Evolutionary conservation across 2,888 invertebrate genomes (phyloP), one percentile per base, ranked within the genome.

Genomic region (Lycocerus yunnanus): DNA sequence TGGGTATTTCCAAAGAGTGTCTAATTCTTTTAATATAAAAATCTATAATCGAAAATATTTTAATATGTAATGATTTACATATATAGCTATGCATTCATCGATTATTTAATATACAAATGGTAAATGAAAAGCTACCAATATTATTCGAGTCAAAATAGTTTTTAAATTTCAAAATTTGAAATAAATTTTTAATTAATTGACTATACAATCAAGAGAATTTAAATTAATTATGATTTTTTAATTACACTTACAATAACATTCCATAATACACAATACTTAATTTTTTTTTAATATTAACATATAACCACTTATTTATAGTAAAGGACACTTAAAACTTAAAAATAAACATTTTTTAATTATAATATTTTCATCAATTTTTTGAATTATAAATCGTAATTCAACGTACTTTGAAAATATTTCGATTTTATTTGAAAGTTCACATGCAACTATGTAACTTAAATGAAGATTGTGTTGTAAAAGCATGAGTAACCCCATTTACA

Each of bases 401-500:
- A 63, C n/a, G 16, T 63, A n/a, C 20, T 63, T 63, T 18, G 13
- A 20, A 63, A 63, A 63, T 63, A 18, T 63, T 63, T n/a, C 61
- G 61, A 13, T 18, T 15, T 13, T 15, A 18, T 60, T 15, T 63
- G 15, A 63, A 63, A 63, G 16, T 63, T 63, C 13, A 18, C 18
- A 63, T 63, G 61, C 16, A 63, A 63, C 18, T 68, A 24, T 58
- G 18, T 67, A 67, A 15, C 63, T 63, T 18, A 61, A 21, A 71
- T 67, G 66, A 68, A 43, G 66, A 27, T 43, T 24, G 20, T 59
- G 58, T 67, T 20, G 58, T 60, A 20, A 72, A 72, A 72, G 63
- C 75, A 72, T 65, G 75, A 66, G 63, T 10, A 63, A 58, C 15
- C 72, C 72, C 27, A 27, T 63, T 68, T 66, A 65, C 24, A 68